Base-by-base conservation (phyloP, 2,888 invertebrate genomes). In the Orthosia gothica region DNA sequence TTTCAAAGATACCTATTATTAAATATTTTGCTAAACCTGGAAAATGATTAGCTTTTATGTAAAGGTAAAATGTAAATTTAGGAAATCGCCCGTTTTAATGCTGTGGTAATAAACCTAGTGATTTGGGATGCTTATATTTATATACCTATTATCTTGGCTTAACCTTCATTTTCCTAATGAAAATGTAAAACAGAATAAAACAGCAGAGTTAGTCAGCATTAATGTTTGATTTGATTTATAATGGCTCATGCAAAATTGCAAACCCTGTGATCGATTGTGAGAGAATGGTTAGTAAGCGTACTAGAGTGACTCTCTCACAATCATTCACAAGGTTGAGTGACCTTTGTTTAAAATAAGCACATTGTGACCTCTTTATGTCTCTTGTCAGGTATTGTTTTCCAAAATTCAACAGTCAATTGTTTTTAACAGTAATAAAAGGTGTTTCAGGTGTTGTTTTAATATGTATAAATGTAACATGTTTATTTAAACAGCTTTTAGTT, bases 11-110 rank as follows among this genome's bases (percentile, higher is more conserved):
- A 15, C 40, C 40, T 40, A 40, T 62, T 79, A 79, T 83, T 72
- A 66, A 79, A 79, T 80, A 79, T 64, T 83, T 59, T 71, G 23
- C 52, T 55, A 26, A 79, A 57, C 54, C 50, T 63, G 23, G n/a
- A 26, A 58, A 64, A 58, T 75, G 5, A 45, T 73, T 73, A 15
- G 12, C 2, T 54, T 81, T 55, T 40, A 50, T 20, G 20, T 26
- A 40, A 54, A 40, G 13, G 15, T 18, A 61, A 54, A 20, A 49
- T 26, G 0, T 32, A 58, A 11, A 18, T 57, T n/a, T 2, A 18
- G 11, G 2, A 58, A 16, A 52, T 59, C 23, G 47, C 40, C 13
- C n/a, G 5, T 59, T 40, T 50, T 40, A 50, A 12, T 47, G 4
- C n/a, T 59, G 23, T 40, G 16, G n/a, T 71, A 70, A n/a, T n/a